Percentiles rank a stretch among this genome's conserved stretches.
phyloP scores from a whole-genome alignment of 2,888 invertebrate genomes.

The Drosophila mimica region DNA sequence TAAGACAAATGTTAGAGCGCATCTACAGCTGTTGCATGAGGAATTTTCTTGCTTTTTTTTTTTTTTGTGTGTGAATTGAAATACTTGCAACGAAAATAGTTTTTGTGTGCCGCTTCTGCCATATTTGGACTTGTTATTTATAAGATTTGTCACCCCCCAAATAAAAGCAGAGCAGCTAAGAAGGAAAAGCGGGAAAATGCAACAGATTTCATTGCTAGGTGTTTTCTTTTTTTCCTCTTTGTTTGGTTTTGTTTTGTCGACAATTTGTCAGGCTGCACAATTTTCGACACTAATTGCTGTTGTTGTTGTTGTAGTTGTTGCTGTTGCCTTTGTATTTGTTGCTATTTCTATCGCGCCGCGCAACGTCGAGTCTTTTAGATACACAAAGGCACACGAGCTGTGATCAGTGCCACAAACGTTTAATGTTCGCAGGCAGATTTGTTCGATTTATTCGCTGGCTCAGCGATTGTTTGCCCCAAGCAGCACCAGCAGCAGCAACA shows the following conservation, averaged over 20 bases:
- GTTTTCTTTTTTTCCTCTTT: neutral
- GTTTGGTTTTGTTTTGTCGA: conserved; percentile 13
- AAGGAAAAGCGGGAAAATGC: neutral
- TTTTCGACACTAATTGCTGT: conserved; percentile 45
- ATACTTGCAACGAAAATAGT: conserved; percentile 36
- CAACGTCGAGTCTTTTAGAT: conserved; percentile 14
- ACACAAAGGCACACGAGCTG: conserved; percentile 24
- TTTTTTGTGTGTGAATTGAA: conserved; percentile 8
- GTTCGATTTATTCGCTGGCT: conserved; percentile 49
- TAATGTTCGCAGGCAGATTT: conserved; percentile 62
- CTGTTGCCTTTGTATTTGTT: conserved; percentile 22
- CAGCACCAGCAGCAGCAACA: conserved; percentile 4
- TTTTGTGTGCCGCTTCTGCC: conserved; percentile 21
- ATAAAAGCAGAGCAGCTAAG: conserved; percentile 4
- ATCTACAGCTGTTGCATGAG: conserved; percentile 29
- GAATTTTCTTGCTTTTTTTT: conserved; percentile 12
- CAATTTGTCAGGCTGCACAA: conserved; percentile 45
- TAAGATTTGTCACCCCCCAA: conserved; percentile 46
- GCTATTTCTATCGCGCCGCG: conserved; percentile 28
- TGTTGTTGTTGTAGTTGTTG: conserved; percentile 28
- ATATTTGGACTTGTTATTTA: conserved; percentile 56
- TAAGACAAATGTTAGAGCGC: neutral
- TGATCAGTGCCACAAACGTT: conserved; percentile 71
- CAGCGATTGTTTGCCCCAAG: conserved; percentile 22
- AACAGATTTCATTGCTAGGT: neutral